phyloP scores from a whole-genome alignment of 53 echinoderm and acorn worm genomes.

The Stichopus horrens region DNA sequence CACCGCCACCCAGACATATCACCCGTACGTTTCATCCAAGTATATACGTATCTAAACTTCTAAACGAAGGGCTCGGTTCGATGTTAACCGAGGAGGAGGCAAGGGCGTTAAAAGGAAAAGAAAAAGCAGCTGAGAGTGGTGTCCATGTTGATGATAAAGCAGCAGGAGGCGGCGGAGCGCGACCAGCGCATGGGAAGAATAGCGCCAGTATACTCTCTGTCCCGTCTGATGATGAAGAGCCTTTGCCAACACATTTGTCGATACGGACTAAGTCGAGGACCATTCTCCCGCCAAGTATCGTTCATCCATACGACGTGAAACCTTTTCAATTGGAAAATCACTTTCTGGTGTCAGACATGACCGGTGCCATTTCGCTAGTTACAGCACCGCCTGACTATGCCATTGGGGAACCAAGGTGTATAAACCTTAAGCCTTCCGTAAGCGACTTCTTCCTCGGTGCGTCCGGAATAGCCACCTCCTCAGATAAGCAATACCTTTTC shows the following conservation, averaged over 20 bases:
- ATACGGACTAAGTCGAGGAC: neutral
- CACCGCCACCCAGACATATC: neutral
- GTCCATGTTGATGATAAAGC: too few relatives aligned
- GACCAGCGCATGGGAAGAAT: too few relatives aligned
- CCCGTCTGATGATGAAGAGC: neutral
- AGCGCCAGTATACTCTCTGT: too few relatives aligned
- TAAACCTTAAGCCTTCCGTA: neutral
- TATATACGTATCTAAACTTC: neutral
- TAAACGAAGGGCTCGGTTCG: neutral
- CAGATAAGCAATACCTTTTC: slow-evolving; percentile 4
- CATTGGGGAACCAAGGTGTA: neutral
- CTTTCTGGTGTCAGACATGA: slow-evolving; percentile 13
- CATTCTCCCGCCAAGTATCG: neutral
- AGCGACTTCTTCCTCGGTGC: slow-evolving; percentile 1
- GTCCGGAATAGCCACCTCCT: neutral
- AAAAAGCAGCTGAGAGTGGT: neutral
- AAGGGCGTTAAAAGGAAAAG: neutral
- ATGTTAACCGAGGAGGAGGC: slow-evolving; percentile 15
- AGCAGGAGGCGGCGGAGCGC: too few relatives aligned
- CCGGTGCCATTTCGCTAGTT: neutral
- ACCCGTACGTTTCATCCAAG: neutral
- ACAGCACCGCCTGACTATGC: neutral
- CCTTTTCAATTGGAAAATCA: neutral
- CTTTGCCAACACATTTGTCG: neutral
- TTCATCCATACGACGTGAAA: slow-evolving; percentile 7